Conservation (phyloP, 2,888 invertebrate species). For the Alsophila aescularia region DNA sequence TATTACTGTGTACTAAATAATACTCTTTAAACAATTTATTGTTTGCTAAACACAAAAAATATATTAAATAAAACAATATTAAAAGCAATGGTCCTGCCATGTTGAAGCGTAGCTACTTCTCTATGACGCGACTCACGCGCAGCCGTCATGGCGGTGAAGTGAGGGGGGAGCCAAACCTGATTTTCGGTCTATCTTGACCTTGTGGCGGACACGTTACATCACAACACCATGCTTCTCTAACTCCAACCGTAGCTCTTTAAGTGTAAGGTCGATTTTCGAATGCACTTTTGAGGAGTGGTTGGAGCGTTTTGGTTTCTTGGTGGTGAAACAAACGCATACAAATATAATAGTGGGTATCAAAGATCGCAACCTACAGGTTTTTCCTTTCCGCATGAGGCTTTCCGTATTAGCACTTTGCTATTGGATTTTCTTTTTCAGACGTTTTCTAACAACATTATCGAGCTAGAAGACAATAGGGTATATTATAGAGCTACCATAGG, state of each 20-base stretch:
- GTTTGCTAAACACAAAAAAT: too few relatives aligned
- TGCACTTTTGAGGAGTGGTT: constrained; percentile 4
- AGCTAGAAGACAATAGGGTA: too few relatives aligned
- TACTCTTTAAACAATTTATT: too few relatives aligned
- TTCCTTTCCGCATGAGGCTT: constrained; percentile 80
- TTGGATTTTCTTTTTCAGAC: constrained; percentile 27
- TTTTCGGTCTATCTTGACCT: constrained; percentile 84
- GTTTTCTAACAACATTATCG: too few relatives aligned
- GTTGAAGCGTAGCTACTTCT: constrained; percentile 16
- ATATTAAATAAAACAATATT: neutral
- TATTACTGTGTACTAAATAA: too few relatives aligned
- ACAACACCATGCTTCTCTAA: constrained; percentile 61
- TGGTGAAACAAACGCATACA: constrained; percentile 60
- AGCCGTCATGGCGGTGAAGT: constrained; percentile 42
- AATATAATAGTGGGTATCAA: constrained; percentile 44
- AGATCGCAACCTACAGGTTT: constrained; percentile 76
- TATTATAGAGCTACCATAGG: too few relatives aligned
- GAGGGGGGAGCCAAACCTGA: constrained; percentile 72
- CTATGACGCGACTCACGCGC: constrained; percentile 40
- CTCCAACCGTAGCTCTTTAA: constrained; percentile 9
- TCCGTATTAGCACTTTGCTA: constrained; percentile 64
- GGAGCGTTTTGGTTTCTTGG: constrained; percentile 35
- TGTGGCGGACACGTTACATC: constrained; percentile 78
- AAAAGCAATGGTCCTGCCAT: neutral
- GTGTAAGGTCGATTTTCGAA: constrained; percentile 31